Base-by-base conservation (phyloP, 1,140 invertebrate species). In the Lithobius niger region DNA sequence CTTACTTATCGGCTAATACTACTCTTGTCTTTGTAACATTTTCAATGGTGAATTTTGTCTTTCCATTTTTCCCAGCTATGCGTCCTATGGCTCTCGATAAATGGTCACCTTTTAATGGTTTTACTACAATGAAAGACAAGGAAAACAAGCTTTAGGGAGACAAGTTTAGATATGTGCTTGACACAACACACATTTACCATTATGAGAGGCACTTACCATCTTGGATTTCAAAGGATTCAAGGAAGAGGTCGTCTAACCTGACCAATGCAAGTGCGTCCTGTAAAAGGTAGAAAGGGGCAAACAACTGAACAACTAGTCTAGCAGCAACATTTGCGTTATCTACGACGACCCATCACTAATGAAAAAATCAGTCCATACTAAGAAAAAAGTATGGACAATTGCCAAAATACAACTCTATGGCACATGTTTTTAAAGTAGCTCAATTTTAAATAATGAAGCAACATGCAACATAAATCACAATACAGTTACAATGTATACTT, bases 11-110 rank as follows among this genome's bases (percentile, higher is more conserved):
- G 42, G 95, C 95, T 52, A 99, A 71, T 21, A 99, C 90, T 64
- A 99, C 97, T 71, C 97, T 82, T 0, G 95, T 98, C 74, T 97
- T 98, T 10, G 96, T 99, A 0, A 89, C 90, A 74, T 99, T 99
- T 76, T 99, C 96, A 66, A 99, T 98, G 1, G 94, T 97, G 65
- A 90, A 97, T 68, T 97, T 99, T 2, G 93, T 99, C 58, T 89
- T 80, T 21, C 96, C 97, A 56, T 91, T 88, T 76, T 98, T 97
- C 0, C 97, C 97, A 16, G 96, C 96, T 43, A 99, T 75, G 62
- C 96, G 77, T 21, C 96, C 96, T 64, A 99, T 91, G 0, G 95
- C 95, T 71, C 96, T 75, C 22, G 90, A 86, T 57, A 96, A 75
- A 71, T 99, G 95, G 70, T 99, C 95, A 13, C 96, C 94, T 71